These are phyloP conservation scores for Heliconius congener DNA, from an alignment of 1,140 invertebrate species.

Conservation along the genomic window DNA sequence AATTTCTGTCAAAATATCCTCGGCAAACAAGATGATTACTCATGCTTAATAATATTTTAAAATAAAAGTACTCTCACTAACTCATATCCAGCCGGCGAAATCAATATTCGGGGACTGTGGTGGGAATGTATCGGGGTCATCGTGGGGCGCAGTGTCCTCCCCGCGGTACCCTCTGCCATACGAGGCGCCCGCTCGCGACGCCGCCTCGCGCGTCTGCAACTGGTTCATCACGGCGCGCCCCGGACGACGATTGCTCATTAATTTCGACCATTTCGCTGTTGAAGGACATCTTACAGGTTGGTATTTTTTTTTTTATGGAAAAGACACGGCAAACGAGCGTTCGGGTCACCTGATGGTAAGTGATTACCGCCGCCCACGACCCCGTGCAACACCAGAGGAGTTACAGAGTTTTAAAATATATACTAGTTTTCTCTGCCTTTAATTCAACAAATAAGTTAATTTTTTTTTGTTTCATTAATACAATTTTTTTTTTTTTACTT, in stretches of 20 bases:
- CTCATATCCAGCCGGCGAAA: slow-evolving; percentile 85
- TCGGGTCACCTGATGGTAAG: no score
- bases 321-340: no score
- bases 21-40: no score
- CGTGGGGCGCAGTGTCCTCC: slow-evolving; percentile 93
- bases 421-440: no score
- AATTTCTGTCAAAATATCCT: no score
- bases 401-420: no score
- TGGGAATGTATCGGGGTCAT: slow-evolving; percentile 91
- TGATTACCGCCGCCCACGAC: no score
- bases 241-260: slow-evolving; percentile 90
- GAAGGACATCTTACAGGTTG: slow-evolving; percentile 92
- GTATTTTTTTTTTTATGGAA: neutral
- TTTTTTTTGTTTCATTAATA: no score
- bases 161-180: slow-evolving; percentile 94
- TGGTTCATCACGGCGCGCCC: slow-evolving; percentile 94
- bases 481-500: neutral
- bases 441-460: no score
- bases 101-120: slow-evolving; percentile 96
- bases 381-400: no score
- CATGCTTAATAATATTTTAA: no score
- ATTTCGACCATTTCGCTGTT: slow-evolving; percentile 93
- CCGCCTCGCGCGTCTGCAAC: slow-evolving; percentile 93
- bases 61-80: no score
- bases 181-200: slow-evolving; percentile 87